Base-by-base conservation (phyloP, 1,140 invertebrate species). In the Monochamus saltuarius region DNA sequence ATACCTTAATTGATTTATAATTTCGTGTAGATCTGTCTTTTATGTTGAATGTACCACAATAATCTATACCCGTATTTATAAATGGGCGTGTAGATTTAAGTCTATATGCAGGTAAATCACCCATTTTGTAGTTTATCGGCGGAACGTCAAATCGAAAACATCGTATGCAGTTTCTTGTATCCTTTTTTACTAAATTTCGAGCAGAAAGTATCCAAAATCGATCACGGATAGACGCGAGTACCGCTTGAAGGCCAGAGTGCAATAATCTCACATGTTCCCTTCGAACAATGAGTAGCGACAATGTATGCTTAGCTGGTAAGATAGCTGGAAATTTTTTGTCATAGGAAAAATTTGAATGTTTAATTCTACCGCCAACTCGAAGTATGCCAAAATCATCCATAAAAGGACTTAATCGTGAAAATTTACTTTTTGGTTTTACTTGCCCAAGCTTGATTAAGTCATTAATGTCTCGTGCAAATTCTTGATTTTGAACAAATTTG, bases 261-360 rank as follows among this genome's bases (percentile, higher is more conserved):
- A 68, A 45, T 40, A 54, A 42, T 8, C 40, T 47, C 1, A 22
- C 8, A 61, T 75, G 71, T 49, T 58, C 58, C 0, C 65, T 13
- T 4, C 46, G n/a, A 7, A 71, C 56, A 34, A 75, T 40, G 43
- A 69, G 47, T 37, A 46, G 17, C 13, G 69, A 59, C 8, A 73
- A 35, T 54, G 45, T 37, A 60, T 62, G 43, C 4, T 55, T 16
- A 47, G 34, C 54, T 16, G 73, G n/a, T n/a, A n/a, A n/a, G n/a
- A 73, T 49, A 7, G 66, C 46, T 1, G 72, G 73, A 57, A 70
- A 59, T 55, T 72, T 70, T 35, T 59, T 51, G 13, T 65, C 49
- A 42, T 49, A 60, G 7, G 58, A 6, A n/a, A 61, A 35, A 11
- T 40, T 37, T 8, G 66, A 50, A 16, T 73, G 52, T 7, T 45